These are phyloP conservation scores for Gila robusta DNA, from an alignment of 2,797 vertebrate species.

Conservation along the genomic window DNA sequence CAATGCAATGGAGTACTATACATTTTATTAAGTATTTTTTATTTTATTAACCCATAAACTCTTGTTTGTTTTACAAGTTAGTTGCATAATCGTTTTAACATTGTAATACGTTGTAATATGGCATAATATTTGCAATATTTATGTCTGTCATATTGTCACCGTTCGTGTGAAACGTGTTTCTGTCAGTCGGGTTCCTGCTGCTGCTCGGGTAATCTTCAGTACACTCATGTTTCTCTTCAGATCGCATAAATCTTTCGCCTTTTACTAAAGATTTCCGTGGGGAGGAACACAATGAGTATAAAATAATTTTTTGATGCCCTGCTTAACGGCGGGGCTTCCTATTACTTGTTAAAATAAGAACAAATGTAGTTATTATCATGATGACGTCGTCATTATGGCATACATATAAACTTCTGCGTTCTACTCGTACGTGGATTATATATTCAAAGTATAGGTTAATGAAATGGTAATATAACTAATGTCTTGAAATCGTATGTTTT, in stretches of 20 bases:
- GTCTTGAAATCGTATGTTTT: too few relatives aligned
- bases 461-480: rapidly evolving
- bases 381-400: too few relatives aligned
- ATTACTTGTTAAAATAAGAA: too few relatives aligned
- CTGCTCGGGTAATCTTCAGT: rapidly evolving
- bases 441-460: too few relatives aligned
- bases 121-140: too few relatives aligned
- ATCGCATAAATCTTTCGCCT: conserved; percentile 42
- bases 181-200: neutral
- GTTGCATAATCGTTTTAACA: neutral
- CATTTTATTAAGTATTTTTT: neutral
- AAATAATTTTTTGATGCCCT: conserved; percentile 24
- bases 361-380: too few relatives aligned
- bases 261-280: conserved; percentile 48
- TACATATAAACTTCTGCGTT: too few relatives aligned
- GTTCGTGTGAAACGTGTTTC: neutral
- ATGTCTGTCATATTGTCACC: neutral
- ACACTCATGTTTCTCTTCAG: conserved; percentile 35
- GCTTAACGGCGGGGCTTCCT: neutral
- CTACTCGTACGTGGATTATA: rapidly evolving
- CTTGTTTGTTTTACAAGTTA: neutral
- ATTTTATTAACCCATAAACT: neutral
- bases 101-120: neutral
- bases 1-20: neutral
- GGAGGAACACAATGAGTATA: conserved; percentile 34